Conservation (phyloP, 2,113 vertebrate species). For the Candoia aspera region DNA sequence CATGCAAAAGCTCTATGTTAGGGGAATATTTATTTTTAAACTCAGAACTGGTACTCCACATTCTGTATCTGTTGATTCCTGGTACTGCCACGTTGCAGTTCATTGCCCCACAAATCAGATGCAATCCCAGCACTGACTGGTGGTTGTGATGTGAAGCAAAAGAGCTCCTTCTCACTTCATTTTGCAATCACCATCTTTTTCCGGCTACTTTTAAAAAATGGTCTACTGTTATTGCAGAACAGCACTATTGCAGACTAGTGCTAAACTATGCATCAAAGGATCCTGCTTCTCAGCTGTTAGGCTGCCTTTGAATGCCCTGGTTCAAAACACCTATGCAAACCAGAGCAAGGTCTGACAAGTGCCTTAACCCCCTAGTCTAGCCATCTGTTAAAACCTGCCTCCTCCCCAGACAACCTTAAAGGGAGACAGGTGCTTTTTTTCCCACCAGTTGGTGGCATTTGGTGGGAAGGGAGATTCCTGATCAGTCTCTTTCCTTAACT, state of each 20-base stretch:
- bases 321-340: neutral
- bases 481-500: too few relatives aligned
- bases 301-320: neutral
- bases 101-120: neutral
- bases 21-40: neutral
- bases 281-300: neutral
- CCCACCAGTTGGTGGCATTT: too few relatives aligned
- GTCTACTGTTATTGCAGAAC: neutral
- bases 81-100: neutral
- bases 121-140: neutral
- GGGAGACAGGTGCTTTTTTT: too few relatives aligned
- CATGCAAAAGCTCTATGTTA: neutral
- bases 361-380: too few relatives aligned
- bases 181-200: neutral
- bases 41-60: neutral
- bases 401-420: too few relatives aligned
- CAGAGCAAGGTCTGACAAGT: neutral
- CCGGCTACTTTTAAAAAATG: neutral
- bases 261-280: neutral
- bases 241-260: neutral
- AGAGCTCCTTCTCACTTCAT: neutral
- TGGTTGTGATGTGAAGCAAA: too few relatives aligned
- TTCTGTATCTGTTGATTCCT: neutral
- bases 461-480: too few relatives aligned
- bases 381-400: too few relatives aligned